Evolutionary conservation across 1,140 invertebrate species (phyloP).

Genomic region (Bombus confusus): DNA sequence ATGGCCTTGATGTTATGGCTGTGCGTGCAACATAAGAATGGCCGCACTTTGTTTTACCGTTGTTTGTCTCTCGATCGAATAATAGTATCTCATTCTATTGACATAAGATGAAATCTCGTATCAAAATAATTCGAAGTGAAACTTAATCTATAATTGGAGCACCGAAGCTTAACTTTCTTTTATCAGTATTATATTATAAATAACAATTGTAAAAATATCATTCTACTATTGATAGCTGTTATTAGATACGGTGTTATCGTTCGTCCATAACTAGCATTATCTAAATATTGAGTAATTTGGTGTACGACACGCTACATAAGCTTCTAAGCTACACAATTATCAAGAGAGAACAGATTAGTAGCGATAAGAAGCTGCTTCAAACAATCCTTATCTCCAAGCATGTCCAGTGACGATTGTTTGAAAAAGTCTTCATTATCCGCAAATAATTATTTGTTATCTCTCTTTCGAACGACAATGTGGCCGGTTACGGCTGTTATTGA

Average conservation of each 20-base stretch:
- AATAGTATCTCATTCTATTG: neutral
- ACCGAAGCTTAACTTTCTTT: neutral
- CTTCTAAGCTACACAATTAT: constrained; percentile 24
- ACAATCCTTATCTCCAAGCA: neutral
- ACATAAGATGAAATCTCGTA: neutral
- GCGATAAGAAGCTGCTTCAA: neutral
- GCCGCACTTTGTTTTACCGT: constrained; percentile 10
- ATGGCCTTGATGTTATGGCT: constrained; percentile 17
- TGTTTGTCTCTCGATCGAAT: neutral
- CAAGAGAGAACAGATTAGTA: neutral
- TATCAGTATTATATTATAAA: neutral
- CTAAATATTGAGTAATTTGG: neutral
- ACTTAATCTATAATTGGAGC: neutral
- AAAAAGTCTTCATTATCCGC: neutral
- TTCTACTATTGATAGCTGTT: neutral
- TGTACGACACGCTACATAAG: neutral
- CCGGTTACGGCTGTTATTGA: neutral
- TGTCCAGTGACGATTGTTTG: neutral
- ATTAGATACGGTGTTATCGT: too few relatives aligned
- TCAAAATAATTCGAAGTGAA: neutral
- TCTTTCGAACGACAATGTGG: too few relatives aligned
- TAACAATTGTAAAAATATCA: neutral
- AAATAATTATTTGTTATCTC: constrained; percentile 28
- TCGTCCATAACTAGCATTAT: neutral
- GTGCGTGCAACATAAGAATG: constrained; percentile 18